phyloP scores from a whole-genome alignment of 2,888 invertebrate species.

The Erpobdella octoculata region DNA sequence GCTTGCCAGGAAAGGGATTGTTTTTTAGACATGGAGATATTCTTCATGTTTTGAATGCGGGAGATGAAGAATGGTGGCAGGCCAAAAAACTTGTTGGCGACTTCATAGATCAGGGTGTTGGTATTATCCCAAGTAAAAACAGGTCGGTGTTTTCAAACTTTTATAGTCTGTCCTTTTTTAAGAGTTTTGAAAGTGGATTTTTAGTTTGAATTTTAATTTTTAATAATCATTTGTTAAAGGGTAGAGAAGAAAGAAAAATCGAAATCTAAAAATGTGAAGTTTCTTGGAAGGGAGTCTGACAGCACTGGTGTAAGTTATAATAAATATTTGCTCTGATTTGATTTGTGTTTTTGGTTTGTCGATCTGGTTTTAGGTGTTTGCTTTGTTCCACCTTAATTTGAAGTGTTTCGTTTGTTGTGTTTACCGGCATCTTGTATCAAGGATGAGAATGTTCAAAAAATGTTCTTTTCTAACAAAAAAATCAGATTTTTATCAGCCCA shows the following conservation, averaged over 20 bases:
- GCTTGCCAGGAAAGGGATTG: constrained; percentile 62
- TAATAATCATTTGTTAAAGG: constrained; percentile 36
- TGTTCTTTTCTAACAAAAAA: too few species aligned
- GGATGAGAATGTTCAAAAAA: too few species aligned
- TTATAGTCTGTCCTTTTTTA: background rate
- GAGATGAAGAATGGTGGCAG: constrained; percentile 99
- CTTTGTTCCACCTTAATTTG: too few species aligned
- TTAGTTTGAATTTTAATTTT: background rate
- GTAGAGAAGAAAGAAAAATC: constrained; percentile 91
- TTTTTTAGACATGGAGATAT: constrained; percentile 96
- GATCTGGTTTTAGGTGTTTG: too few species aligned
- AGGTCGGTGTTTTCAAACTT: constrained; percentile 43
- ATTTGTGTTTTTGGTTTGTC: too few species aligned
- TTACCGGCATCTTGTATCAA: too few species aligned
- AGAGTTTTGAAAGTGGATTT: background rate
- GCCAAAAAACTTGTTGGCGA: constrained; percentile 58
- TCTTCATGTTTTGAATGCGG: constrained; percentile 90
- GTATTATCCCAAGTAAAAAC: constrained; percentile 85
- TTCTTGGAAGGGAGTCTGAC: constrained; percentile 56
- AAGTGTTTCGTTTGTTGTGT: too few species aligned
- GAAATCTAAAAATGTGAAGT: constrained; percentile 91
- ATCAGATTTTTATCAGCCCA: too few species aligned
- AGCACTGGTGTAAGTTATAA: constrained; percentile 30
- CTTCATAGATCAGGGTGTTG: constrained; percentile 69
- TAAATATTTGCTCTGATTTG: too few species aligned